A percentile compares a stretch with the other conserved stretches of the same genome.
Evolutionary conservation across 2,113 vertebrate genomes (phyloP).

Genomic region (Antechinus stuartii): DNA sequence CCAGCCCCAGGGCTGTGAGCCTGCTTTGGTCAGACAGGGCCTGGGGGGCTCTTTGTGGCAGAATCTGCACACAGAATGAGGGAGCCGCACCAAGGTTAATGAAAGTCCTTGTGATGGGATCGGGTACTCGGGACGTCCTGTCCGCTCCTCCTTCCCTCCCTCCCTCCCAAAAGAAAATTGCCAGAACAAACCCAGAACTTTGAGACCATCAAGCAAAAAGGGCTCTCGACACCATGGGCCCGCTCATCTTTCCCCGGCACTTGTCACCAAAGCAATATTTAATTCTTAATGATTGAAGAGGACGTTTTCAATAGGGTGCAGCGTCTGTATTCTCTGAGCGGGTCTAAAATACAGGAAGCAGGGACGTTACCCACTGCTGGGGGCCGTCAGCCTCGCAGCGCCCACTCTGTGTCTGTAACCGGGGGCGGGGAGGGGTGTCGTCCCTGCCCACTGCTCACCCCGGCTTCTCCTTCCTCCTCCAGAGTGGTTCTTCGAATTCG

Average conservation of each 20-base stretch:
- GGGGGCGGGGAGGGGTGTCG: too few species aligned
- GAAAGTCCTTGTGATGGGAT: not conserved
- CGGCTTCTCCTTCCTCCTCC: constrained; percentile 71
- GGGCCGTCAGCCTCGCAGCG: not conserved
- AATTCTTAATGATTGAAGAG: not conserved
- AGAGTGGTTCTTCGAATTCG: constrained; percentile 99
- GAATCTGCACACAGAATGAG: too few species aligned
- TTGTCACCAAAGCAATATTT: not conserved
- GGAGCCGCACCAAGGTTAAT: not conserved
- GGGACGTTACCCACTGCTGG: too few species aligned
- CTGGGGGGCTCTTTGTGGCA: not conserved
- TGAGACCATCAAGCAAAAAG: not conserved
- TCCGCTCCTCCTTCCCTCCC: not conserved
- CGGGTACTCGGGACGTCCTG: not conserved
- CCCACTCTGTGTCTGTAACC: too few species aligned
- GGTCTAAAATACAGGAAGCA: too few species aligned
- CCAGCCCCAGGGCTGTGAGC: not conserved
- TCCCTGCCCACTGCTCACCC: constrained; percentile 56
- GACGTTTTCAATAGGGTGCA: not conserved
- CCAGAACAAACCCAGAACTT: not conserved
- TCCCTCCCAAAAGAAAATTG: not conserved
- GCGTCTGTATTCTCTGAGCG: not conserved
- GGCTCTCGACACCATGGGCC: not conserved
- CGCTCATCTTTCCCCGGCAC: not conserved
- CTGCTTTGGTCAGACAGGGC: not conserved